Conservation (phyloP, 2,888 invertebrate genomes). For the Drosophila maculinotata region DNA sequence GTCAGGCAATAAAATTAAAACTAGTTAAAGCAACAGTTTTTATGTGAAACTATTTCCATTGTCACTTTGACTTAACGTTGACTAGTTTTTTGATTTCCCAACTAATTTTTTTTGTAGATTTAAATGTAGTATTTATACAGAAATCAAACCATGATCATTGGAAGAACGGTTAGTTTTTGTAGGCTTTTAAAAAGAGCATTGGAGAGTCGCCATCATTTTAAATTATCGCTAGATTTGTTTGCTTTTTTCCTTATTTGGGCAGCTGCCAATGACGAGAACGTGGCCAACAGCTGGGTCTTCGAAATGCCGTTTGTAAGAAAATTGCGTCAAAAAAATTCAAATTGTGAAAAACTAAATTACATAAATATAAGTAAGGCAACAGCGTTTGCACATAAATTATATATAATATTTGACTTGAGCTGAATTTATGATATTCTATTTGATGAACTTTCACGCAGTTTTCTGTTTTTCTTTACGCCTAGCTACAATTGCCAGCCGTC, state of each 20-base stretch:
- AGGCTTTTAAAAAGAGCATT: constrained; percentile 20
- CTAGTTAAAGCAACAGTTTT: background rate
- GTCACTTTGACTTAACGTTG: too few species aligned
- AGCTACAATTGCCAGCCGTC: constrained; percentile 47
- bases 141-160: too few species aligned
- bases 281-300: constrained; percentile 54
- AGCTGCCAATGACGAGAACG: constrained; percentile 55
- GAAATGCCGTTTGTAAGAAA: constrained; percentile 20
- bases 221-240: background rate
- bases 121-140: too few species aligned
- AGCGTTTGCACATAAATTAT: constrained; percentile 63
- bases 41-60: background rate
- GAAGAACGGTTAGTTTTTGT: too few species aligned
- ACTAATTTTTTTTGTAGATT: too few species aligned
- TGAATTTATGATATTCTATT: constrained; percentile 53
- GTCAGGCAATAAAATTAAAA: background rate
- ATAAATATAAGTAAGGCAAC: constrained; percentile 53
- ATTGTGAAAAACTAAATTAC: constrained; percentile 74
- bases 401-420: constrained; percentile 51
- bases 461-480: background rate
- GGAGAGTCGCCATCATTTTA: background rate
- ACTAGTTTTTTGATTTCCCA: too few species aligned
- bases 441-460: constrained; percentile 44
- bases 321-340: constrained; percentile 53
- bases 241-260: constrained; percentile 43